Evolutionary conservation across 2,113 vertebrate species (phyloP).

Genomic region (Chamaea fasciata): DNA sequence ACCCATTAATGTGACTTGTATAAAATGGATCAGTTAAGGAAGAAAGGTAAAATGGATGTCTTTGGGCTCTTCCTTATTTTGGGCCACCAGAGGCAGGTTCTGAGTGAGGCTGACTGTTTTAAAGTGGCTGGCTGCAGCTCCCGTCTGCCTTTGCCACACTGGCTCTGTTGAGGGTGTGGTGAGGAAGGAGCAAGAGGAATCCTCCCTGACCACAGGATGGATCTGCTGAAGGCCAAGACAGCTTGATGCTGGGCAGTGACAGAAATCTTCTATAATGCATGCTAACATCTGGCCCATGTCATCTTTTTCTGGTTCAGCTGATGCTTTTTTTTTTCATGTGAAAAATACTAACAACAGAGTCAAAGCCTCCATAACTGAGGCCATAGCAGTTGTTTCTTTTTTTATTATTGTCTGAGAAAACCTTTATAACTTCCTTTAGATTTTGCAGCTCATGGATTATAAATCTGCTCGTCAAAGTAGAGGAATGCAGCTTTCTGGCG

Average conservation of each 20-base stretch:
- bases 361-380: not conserved
- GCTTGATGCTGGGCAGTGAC: not conserved
- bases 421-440: not conserved
- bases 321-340: not conserved
- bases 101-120: not conserved
- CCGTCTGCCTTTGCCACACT: accelerated
- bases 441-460: slow-evolving; percentile 36
- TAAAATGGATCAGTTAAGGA: not conserved
- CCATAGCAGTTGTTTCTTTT: not conserved
- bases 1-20: not conserved
- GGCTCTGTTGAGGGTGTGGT: not conserved
- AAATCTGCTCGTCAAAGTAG: slow-evolving; percentile 13
- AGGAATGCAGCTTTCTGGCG: not conserved
- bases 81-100: not conserved
- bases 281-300: not conserved
- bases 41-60: not conserved
- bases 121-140: not conserved
- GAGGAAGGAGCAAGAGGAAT: not conserved
- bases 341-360: slow-evolving; percentile 7
- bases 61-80: not conserved
- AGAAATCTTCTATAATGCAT: not conserved
- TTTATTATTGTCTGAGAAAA: slow-evolving; percentile 5
- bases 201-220: not conserved
- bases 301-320: not conserved
- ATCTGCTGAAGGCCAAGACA: not conserved